Percentiles rank a stretch among this genome's conserved stretches.
Conservation (phyloP, 2,888 invertebrate species). For the Meta bourneti region DNA sequence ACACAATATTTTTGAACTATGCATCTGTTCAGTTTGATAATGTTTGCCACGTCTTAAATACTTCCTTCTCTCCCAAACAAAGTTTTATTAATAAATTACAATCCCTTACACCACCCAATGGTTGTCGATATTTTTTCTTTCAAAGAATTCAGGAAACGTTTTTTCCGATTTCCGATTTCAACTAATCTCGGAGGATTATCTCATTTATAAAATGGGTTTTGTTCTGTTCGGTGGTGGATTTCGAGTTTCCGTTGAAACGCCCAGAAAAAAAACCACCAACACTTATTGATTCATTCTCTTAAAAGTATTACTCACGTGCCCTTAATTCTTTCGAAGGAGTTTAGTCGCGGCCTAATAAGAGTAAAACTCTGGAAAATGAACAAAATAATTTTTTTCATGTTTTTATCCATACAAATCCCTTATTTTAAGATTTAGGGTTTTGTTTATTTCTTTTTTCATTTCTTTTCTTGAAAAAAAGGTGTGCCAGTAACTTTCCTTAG, state of each 20-base stretch:
- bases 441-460: too few species aligned
- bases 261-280: background rate
- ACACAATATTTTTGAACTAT: too few species aligned
- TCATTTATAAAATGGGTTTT: constrained; percentile 1
- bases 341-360: too few species aligned
- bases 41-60: too few species aligned
- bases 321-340: background rate
- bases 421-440: too few species aligned
- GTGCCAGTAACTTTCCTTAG: too few species aligned
- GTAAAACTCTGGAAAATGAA: too few species aligned
- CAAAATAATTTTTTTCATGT: too few species aligned
- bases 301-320: background rate
- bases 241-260: background rate
- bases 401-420: too few species aligned
- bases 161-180: background rate
- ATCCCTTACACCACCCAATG: background rate
- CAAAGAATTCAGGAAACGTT: background rate
- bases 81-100: background rate
- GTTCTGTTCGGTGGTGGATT: background rate
- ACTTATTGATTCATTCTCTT: background rate
- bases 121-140: background rate
- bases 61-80: too few species aligned
- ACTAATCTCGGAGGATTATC: background rate
- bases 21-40: too few species aligned
- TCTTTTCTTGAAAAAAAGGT: too few species aligned